Evolutionary conservation across 2,888 invertebrate genomes (phyloP), one percentile per base, ranked within the genome.

Genomic region (Amphipoea lucens): DNA sequence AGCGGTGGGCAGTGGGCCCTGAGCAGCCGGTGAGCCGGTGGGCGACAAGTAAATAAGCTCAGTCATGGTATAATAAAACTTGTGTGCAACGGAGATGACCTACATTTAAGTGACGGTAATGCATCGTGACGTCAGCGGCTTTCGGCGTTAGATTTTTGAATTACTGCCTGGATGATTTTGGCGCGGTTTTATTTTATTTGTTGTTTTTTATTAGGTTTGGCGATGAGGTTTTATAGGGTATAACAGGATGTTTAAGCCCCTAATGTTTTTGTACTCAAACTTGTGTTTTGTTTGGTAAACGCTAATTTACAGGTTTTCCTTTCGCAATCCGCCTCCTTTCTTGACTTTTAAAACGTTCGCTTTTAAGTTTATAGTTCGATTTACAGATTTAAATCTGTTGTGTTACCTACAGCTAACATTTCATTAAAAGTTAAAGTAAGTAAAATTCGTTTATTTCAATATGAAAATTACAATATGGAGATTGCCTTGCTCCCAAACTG

Each of bases 71-170:
- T 29, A 29, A 29, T 29, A 29, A 70, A 68, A 77, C 70, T 82
- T 73, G 82, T 69, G 83, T 89, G 87, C 90, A 87, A 62, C 83
- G 81, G 62, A 76, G 78, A 76, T 89, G 89, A 89, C 89, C 89
- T 89, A 89, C 87, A 87, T 89, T 71, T 68, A 60, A 23, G 62
- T 76, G 84, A 81, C 81, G 86, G 84, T 88, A 88, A 86, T 90
- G 89, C 90, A 89, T 80, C 77, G 84, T 90, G 90, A 90, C 90
- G 90, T 89, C 90, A 90, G 72, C 76, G 84, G 86, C 74, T 79
- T 85, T 85, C 87, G 86, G 84, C 76, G 89, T 90, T 89, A 84
- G 84, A 77, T 83, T 87, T 88, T 87, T 83, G 40, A 87, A 83
- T 79, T 71, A 63, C 72, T 29, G 67, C 11, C n/a, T n/a, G 20